These are phyloP conservation scores for Tenrec ecaudatus DNA, from an alignment of 2,113 vertebrate genomes.

Conservation along the genomic window DNA sequence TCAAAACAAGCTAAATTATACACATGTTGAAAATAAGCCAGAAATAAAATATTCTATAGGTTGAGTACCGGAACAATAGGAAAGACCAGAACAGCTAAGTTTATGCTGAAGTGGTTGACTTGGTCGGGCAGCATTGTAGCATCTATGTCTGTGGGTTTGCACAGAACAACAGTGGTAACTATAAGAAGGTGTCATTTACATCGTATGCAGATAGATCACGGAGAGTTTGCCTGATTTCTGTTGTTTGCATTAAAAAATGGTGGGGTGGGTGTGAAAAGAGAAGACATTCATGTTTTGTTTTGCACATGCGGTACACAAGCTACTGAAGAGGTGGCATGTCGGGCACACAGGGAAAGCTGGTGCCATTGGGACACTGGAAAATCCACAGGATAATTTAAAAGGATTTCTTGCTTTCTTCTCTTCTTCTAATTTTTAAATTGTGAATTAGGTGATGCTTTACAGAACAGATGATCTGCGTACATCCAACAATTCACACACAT, in stretches of 20 bases:
- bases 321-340: too few species aligned
- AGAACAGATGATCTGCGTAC: too few species aligned
- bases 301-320: too few species aligned
- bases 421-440: too few species aligned
- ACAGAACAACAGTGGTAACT: neutral
- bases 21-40: neutral
- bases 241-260: neutral
- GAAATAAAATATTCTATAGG: neutral
- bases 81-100: neutral
- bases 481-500: too few species aligned
- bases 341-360: too few species aligned
- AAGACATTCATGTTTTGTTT: neutral
- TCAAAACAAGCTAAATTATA: neutral
- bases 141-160: neutral
- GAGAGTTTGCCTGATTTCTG: neutral
- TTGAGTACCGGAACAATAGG: neutral
- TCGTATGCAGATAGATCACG: neutral
- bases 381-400: too few species aligned
- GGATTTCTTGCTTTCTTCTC: too few species aligned
- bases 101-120: neutral
- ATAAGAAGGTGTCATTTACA: neutral
- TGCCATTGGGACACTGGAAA: too few species aligned
- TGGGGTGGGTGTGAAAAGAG: neutral
- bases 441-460: too few species aligned
- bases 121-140: neutral